These are phyloP conservation scores for Drosophila ustulata DNA, from an alignment of 2,888 invertebrate genomes.

Conservation along the genomic window DNA sequence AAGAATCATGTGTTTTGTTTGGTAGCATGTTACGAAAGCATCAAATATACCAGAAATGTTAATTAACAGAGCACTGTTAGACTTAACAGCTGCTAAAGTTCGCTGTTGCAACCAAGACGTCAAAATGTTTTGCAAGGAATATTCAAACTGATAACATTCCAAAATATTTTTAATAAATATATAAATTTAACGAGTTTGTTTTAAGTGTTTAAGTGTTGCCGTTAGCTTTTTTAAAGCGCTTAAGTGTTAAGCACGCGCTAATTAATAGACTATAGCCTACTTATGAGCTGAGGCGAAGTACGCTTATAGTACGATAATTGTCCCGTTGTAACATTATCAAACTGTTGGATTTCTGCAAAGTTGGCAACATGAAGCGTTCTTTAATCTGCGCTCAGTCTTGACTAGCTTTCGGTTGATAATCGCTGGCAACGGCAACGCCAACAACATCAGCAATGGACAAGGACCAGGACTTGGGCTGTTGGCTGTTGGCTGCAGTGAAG, in stretches of 20 bases:
- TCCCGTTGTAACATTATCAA: slow-evolving; percentile 15
- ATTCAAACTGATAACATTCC: too few species aligned
- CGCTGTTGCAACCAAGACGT: too few species aligned
- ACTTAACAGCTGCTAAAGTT: too few species aligned
- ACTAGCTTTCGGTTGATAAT: slow-evolving; percentile 44
- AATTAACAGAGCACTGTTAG: too few species aligned
- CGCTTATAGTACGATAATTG: not conserved
- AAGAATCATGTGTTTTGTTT: too few species aligned
- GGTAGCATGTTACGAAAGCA: too few species aligned
- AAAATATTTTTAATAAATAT: too few species aligned
- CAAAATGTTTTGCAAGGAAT: too few species aligned
- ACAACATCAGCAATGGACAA: not conserved
- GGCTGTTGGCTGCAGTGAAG: slow-evolving; percentile 37
- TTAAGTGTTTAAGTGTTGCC: not conserved
- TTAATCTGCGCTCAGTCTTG: slow-evolving; percentile 21
- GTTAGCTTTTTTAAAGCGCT: too few species aligned
- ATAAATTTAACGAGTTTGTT: too few species aligned
- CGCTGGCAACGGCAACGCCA: slow-evolving; percentile 31
- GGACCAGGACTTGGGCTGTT: not conserved
- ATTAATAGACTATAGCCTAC: slow-evolving; percentile 1
- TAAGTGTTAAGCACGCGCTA: not conserved
- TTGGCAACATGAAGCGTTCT: slow-evolving; percentile 11
- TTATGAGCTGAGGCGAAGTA: slow-evolving; percentile 2
- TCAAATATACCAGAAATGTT: too few species aligned
- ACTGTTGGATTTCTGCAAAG: slow-evolving; percentile 23